phyloP scores from a whole-genome alignment of 2,797 vertebrate species.

The Myripristis murdjan region DNA sequence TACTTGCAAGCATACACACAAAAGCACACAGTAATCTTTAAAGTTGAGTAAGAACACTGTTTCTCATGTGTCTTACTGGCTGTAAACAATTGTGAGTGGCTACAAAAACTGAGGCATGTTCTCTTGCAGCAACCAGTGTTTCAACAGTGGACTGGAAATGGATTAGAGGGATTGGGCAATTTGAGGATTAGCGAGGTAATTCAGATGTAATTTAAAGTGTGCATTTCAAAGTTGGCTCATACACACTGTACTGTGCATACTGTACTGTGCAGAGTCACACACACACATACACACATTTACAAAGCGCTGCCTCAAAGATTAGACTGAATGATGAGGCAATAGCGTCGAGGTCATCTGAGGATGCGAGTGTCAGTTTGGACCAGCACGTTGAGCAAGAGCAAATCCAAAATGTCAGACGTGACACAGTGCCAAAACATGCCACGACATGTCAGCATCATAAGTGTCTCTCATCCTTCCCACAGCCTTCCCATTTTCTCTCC shows the following conservation, averaged over 20 bases:
- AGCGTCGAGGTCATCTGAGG: background rate
- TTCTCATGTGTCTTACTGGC: background rate
- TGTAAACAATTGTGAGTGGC: conserved; percentile 23
- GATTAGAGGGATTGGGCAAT: conserved; percentile 67
- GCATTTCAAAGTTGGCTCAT: conserved; percentile 7
- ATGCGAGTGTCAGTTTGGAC: background rate
- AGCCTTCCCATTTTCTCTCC: background rate
- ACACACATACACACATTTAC: background rate
- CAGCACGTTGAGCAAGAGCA: background rate
- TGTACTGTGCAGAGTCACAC: no score
- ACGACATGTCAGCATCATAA: background rate
- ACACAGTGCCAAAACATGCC: background rate
- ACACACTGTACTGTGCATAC: background rate
- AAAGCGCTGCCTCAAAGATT: background rate
- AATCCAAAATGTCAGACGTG: background rate
- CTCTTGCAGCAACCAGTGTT: conserved; percentile 54
- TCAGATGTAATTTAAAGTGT: conserved; percentile 19
- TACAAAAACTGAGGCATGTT: conserved; percentile 25
- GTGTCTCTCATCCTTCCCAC: no score
- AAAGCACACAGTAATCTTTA: conserved; percentile 12
- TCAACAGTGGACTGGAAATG: conserved; percentile 61
- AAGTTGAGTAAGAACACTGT: background rate
- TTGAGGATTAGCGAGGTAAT: conserved; percentile 56
- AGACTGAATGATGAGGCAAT: background rate
- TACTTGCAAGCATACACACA: conserved; percentile 4